Base-by-base conservation (phyloP, 2,113 vertebrate genomes). In the Scomber scombrus region DNA sequence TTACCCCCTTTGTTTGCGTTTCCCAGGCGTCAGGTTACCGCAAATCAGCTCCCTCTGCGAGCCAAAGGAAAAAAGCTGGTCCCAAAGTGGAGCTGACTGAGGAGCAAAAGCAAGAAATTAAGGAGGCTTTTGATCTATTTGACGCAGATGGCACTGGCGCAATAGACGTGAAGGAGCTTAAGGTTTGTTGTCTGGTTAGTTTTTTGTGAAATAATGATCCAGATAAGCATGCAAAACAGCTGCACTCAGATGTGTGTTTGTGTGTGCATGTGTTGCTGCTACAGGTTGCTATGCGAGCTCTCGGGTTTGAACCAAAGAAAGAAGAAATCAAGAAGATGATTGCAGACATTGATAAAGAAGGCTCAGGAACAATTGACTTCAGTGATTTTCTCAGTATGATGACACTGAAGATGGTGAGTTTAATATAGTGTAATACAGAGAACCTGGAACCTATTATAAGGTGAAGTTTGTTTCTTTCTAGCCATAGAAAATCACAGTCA, bases 221-320 rank as follows among this genome's bases (percentile, higher is more conserved):
- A 40, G 8, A 2, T 7, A 40, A 40, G 34, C 34, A 40, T 40
- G 34, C 7, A 7, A 7, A 26, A 40, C 34, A 40, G 34, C 34
- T 9, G 8, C 34, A 26, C 34, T 40, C 34, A 40, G 8, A 40
- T 40, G 12, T 29, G 12, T n/a, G n/a, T n/a, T n/a, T n/a, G n/a
- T 65, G 11, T 43, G 15, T 31, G 0, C n/a, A 18, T 68, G 31
- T 31, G 5, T 26, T 26, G 23, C 23, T 26, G 4, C 23, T 10
- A 12, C 92, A 99, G 97, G 97, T 98, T 88, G 97, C 97, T 0
- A 97, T 98, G 97, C 92, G 95, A 56, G 97, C 98, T 49, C 94
- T 98, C 29, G 97, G 98, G 26, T 98, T 99, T 93, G 97, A 98
- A 86, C 97, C 97, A 50, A 99, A 97, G 92, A 97, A 98, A 85